A percentile compares a stretch with the other conserved stretches of the same genome.
These are phyloP conservation scores for Micrastur ruficollis DNA, from an alignment of 2,797 vertebrate genomes.

Conservation along the genomic window DNA sequence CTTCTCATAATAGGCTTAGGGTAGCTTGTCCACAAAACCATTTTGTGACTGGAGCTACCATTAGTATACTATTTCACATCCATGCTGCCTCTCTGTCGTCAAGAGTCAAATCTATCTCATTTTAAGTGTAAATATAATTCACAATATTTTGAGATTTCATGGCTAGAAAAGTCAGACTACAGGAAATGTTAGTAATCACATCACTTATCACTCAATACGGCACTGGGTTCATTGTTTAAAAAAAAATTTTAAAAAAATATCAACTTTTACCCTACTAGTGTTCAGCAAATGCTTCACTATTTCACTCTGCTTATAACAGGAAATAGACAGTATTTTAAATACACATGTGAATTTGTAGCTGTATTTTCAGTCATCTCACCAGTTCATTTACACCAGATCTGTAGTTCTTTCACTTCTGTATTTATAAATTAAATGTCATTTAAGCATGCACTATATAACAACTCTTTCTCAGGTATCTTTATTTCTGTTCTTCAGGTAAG, in stretches of 20 bases:
- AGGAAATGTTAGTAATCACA: not conserved
- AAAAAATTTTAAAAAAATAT: not conserved
- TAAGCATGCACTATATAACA: not conserved
- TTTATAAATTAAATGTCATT: not conserved
- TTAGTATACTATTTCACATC: not conserved
- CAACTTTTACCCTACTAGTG: not conserved
- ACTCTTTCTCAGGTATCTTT: not conserved
- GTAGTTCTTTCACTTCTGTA: not conserved
- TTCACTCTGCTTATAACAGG: not conserved
- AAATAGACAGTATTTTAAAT: not conserved
- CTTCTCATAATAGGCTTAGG: conserved; percentile 32
- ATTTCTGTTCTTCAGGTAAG: not conserved
- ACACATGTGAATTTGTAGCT: not conserved
- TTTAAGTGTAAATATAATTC: not conserved
- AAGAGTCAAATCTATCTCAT: not conserved
- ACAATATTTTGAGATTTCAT: not conserved
- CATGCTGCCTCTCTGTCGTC: not conserved
- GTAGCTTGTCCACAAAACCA: conserved; percentile 42
- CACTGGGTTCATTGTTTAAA: not conserved
- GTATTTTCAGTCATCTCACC: not conserved
- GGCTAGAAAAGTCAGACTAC: not conserved
- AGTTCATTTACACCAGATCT: not conserved
- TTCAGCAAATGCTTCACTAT: not conserved
- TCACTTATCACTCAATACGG: not conserved
- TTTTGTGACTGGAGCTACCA: not conserved